Percentiles rank a stretch among this genome's conserved stretches.
phyloP scores from a whole-genome alignment of 2,888 invertebrate species.

The Malthinus seriepunctatus region DNA sequence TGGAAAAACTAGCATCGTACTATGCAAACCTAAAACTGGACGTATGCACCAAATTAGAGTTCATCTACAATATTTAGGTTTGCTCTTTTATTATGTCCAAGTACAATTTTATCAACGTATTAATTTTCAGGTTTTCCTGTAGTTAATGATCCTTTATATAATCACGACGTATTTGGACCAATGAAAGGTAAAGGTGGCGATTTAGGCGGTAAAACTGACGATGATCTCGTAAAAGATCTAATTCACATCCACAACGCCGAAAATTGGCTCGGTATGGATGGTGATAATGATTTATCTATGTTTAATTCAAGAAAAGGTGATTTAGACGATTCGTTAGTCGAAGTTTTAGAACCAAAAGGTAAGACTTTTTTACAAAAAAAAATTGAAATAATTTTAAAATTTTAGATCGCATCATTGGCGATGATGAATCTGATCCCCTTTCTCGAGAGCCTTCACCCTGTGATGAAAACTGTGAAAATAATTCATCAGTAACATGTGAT shows the following conservation, averaged over 20 bases:
- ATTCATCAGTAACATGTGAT: constrained; percentile 48
- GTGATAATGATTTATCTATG: constrained; percentile 80
- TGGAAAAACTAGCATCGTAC: constrained; percentile 88
- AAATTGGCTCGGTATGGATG: constrained; percentile 91
- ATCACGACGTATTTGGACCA: constrained; percentile 94
- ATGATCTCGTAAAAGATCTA: constrained; percentile 84
- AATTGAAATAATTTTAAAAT: constrained; percentile 4
- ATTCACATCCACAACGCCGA: constrained; percentile 93
- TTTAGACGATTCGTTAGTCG: constrained; percentile 62
- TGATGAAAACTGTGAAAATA: constrained; percentile 58
- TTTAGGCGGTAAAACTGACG: constrained; percentile 86
- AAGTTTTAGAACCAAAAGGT: constrained; percentile 53
- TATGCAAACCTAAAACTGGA: constrained; percentile 94
- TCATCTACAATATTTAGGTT: constrained; percentile 96
- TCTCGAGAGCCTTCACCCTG: constrained; percentile 75
- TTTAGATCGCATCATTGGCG: constrained; percentile 55
- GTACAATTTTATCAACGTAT: constrained; percentile 28
- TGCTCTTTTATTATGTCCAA: constrained; percentile 20
- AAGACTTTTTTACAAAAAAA: too few relatives aligned
- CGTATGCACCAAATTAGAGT: constrained; percentile 99
- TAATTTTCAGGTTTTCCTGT: constrained; percentile 85
- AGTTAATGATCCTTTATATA: constrained; percentile 96
- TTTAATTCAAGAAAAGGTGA: constrained; percentile 74
- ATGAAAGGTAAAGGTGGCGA: constrained; percentile 87
- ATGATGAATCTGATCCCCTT: constrained; percentile 66